A percentile compares a stretch with the other conserved stretches of the same genome.
phyloP scores from a whole-genome alignment of 1,140 invertebrate genomes.

The Belonocnema kinseyi region DNA sequence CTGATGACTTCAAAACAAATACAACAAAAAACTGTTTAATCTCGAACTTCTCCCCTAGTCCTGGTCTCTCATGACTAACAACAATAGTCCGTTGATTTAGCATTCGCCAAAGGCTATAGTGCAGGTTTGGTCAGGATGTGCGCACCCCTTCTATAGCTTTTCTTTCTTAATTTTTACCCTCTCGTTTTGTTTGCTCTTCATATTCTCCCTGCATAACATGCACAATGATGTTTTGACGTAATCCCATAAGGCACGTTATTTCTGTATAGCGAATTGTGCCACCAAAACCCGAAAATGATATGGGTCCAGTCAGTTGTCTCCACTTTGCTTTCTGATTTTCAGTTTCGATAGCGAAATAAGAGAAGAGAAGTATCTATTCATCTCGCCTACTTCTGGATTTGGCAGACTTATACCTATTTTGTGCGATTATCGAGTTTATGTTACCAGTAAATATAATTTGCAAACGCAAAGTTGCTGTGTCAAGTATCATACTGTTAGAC shows the following conservation, averaged over 20 bases:
- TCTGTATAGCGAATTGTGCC: slow-evolving; percentile 60
- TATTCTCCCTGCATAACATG: slow-evolving; percentile 41
- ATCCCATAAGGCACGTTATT: slow-evolving; percentile 70
- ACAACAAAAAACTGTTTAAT: slow-evolving; percentile 13
- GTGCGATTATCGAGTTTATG: slow-evolving; percentile 12
- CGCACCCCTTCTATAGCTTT: slow-evolving; percentile 15
- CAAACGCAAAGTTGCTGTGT: not conserved
- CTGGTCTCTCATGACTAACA: not conserved
- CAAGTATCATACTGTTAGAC: too few species aligned
- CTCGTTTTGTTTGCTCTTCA: slow-evolving; percentile 36
- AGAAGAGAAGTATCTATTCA: not conserved
- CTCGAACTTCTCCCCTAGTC: not conserved
- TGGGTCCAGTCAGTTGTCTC: slow-evolving; percentile 59
- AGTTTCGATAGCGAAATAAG: not conserved
- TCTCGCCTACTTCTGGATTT: slow-evolving; percentile 4
- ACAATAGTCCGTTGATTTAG: slow-evolving; percentile 64
- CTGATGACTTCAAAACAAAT: slow-evolving; percentile 17
- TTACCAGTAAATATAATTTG: not conserved
- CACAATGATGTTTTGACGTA: slow-evolving; percentile 68
- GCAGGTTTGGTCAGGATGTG: slow-evolving; percentile 19
- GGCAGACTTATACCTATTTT: not conserved
- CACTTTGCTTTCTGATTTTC: slow-evolving; percentile 45
- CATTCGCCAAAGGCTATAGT: slow-evolving; percentile 46
- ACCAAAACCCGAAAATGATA: slow-evolving; percentile 55
- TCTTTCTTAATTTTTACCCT: slow-evolving; percentile 18